Percentiles rank a stretch among this genome's conserved stretches.
phyloP scores from a whole-genome alignment of 1,140 invertebrate species.

The Magallana angulata region DNA sequence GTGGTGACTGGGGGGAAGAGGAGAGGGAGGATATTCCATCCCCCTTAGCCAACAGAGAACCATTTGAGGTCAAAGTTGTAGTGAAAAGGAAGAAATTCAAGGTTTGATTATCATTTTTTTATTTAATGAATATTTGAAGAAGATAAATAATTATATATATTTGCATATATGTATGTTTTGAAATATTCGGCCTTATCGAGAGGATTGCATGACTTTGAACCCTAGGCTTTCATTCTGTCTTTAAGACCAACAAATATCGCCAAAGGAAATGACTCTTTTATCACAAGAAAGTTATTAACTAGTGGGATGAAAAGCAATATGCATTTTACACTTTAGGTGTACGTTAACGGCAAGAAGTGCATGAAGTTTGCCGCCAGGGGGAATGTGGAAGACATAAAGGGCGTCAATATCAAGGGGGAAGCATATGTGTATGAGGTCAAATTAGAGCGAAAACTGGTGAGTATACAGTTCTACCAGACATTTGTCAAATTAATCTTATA shows the following conservation, averaged over 20 bases:
- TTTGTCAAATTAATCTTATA: background rate
- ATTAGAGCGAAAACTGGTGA: conserved; percentile 65
- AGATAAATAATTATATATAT: too few species aligned
- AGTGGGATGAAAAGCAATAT: too few species aligned
- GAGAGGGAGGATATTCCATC: conserved; percentile 82
- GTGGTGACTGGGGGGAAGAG: conserved; percentile 85
- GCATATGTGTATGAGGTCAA: conserved; percentile 69
- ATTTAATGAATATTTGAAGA: too few species aligned
- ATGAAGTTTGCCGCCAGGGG: conserved; percentile 65
- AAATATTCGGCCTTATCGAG: too few species aligned
- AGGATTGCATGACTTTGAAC: too few species aligned
- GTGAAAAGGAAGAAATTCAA: conserved; percentile 86
- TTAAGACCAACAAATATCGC: too few species aligned
- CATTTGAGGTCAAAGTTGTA: conserved; percentile 89
- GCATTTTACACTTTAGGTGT: conserved; percentile 47
- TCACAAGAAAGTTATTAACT: too few species aligned
- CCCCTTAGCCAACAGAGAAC: conserved; percentile 84
- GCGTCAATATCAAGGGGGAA: conserved; percentile 65
- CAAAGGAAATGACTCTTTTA: too few species aligned
- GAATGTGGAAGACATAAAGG: conserved; percentile 64
- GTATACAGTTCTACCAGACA: background rate
- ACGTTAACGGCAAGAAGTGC: conserved; percentile 66
- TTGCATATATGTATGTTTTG: too few species aligned
- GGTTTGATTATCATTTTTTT: conserved; percentile 77
- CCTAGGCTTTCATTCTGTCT: too few species aligned